Evolutionary conservation across 2,113 vertebrate genomes (phyloP), one percentile per base, ranked within the genome.

Genomic region (Cryptomyrus ogoouensis): DNA sequence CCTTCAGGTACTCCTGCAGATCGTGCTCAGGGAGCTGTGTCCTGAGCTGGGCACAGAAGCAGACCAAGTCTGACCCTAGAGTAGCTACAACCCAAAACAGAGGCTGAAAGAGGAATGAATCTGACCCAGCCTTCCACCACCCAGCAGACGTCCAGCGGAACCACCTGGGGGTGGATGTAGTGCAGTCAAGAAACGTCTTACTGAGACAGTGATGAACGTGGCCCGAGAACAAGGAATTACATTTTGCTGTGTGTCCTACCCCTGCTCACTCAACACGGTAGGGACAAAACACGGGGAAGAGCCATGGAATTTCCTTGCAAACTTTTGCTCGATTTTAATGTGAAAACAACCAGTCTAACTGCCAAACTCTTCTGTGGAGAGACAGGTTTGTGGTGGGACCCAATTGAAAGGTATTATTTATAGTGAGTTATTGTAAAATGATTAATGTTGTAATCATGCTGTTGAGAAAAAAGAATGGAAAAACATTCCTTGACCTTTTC

Each of bases 11-110:
- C 93, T 99, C 94, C 95, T 99, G 95, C 98, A 99, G 95, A 96
- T 99, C 96, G 94, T 98, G 94, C 96, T 99, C 83, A 96, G 95
- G 91, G 98, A 99, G 92, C 93, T 99, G 90, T 99, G 97, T 93
- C 97, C 98, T 90, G 98, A 99, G 94, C 95, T 99, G 91, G 96
- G 94, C 91, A 92, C 93, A 91, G 96, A 97, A 91, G 92, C 96
- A 93, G 97, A 98, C 90, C 96, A 96, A 74, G 93, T 96, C 90
- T 98, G 96, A 89, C 52, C 19, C 17, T 35, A 24, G 17, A 89
- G 74, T 21, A 80, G 17, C 70, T 47, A 9, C 27, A 46, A 83
- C 31, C 66, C 17, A 50, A 49, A 77, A n/a, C 42, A 7, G 24
- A 53, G 17, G 7, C 27, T 80, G 46, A 42, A 70, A 35, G 70